These are phyloP conservation scores for Erebia aethiops DNA, from an alignment of 2,888 invertebrate genomes.

Conservation along the genomic window DNA sequence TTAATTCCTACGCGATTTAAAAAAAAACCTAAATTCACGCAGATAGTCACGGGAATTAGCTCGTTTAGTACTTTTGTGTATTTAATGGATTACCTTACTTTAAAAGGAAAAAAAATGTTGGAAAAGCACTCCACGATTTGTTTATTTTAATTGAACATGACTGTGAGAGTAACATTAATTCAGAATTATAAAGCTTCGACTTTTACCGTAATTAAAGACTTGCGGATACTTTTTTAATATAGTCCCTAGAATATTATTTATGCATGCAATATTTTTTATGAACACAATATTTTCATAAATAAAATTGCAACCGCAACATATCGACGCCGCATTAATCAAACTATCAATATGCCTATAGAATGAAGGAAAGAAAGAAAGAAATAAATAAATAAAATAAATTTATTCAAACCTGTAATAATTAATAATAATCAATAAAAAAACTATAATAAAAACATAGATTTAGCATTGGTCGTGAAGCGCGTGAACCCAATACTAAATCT, in stretches of 20 bases:
- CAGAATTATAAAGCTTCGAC: slow-evolving; percentile 16
- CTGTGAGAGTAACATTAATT: slow-evolving; percentile 11
- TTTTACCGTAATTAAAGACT: slow-evolving; percentile 15
- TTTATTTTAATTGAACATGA: slow-evolving; percentile 11
- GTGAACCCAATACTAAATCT: too few species aligned
- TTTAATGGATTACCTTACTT: neutral
- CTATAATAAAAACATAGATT: too few species aligned
- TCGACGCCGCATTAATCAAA: neutral
- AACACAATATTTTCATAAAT: neutral
- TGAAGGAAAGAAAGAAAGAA: too few species aligned
- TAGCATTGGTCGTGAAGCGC: too few species aligned
- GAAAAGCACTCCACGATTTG: neutral
- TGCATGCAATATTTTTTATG: too few species aligned
- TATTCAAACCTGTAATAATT: too few species aligned
- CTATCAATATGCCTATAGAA: neutral
- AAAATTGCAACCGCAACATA: slow-evolving; percentile 3
- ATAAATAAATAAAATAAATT: too few species aligned
- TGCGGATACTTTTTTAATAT: slow-evolving; percentile 15
- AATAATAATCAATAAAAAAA: too few species aligned
- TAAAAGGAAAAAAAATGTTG: neutral
- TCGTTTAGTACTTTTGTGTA: neutral
- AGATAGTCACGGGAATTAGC: neutral
- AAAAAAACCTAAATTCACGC: neutral
- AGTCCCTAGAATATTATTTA: too few species aligned
- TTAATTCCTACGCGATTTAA: neutral